Evolutionary conservation across 2,888 invertebrate species (phyloP).

Genomic region (Platerodrilus igneus): DNA sequence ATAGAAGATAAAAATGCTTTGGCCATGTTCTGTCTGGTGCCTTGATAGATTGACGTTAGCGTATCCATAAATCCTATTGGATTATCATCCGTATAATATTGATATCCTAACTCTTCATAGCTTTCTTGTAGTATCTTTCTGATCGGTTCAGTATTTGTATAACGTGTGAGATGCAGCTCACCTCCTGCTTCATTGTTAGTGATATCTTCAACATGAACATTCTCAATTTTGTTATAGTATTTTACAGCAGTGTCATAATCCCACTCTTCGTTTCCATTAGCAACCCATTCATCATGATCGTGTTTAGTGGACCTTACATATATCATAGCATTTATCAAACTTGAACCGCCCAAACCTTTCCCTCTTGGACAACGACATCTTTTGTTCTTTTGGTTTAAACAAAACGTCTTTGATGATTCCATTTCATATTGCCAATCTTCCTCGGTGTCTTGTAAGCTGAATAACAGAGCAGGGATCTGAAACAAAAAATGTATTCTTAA

Average conservation of each 20-base stretch:
- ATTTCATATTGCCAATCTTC: slow-evolving; percentile 48
- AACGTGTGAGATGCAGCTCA: slow-evolving; percentile 48
- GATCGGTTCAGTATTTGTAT: slow-evolving; percentile 44
- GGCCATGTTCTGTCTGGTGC: slow-evolving; percentile 76
- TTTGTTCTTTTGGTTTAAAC: slow-evolving; percentile 40
- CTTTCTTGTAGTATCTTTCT: slow-evolving; percentile 47
- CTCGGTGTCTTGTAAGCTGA: slow-evolving; percentile 30
- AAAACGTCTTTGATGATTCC: slow-evolving; percentile 46
- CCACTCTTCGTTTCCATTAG: slow-evolving; percentile 59
- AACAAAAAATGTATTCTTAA: slow-evolving; percentile 21
- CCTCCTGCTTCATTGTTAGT: slow-evolving; percentile 34
- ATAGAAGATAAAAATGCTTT: slow-evolving; percentile 72
- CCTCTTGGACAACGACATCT: slow-evolving; percentile 55
- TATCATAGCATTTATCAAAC: slow-evolving; percentile 61
- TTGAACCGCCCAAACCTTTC: slow-evolving; percentile 62
- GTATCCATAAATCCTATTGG: slow-evolving; percentile 35
- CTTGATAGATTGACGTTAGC: slow-evolving; percentile 46
- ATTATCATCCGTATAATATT: slow-evolving; percentile 29
- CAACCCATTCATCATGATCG: slow-evolving; percentile 63
- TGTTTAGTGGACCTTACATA: slow-evolving; percentile 59
- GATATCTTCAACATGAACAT: slow-evolving; percentile 22
- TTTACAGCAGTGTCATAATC: slow-evolving; percentile 48
- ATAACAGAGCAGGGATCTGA: slow-evolving; percentile 45
- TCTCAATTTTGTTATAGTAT: slow-evolving; percentile 45
- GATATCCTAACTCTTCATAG: slow-evolving; percentile 47